Conservation (phyloP, 2,888 invertebrate genomes). For the Prenolepis imparis region DNA sequence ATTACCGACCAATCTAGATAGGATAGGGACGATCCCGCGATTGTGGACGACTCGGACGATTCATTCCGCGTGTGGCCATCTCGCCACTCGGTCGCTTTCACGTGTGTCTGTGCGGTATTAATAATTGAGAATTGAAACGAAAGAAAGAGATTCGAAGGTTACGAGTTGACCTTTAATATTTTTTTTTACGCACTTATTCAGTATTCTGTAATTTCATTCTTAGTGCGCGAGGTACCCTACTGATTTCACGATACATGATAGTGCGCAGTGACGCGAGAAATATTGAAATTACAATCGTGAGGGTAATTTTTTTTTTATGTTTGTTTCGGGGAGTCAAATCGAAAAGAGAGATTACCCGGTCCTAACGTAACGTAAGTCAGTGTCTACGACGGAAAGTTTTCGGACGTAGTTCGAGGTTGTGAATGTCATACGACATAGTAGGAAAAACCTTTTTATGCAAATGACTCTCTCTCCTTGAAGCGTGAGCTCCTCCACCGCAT, state of each 20-base stretch:
- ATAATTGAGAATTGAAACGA: neutral
- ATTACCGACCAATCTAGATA: conserved; percentile 64
- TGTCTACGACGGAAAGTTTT: neutral
- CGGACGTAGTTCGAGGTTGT: conserved; percentile 58
- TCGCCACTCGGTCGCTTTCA: conserved; percentile 57
- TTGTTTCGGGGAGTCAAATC: neutral
- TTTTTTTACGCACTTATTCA: neutral
- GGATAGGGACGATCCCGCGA: conserved; percentile 65
- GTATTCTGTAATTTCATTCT: neutral
- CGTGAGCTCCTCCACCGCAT: neutral
- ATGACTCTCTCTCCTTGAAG: neutral
- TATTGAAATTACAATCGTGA: neutral
- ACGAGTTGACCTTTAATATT: neutral
- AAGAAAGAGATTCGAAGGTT: neutral
- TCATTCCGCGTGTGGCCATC: conserved; percentile 67
- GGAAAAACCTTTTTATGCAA: neutral
- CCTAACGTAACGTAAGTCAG: neutral
- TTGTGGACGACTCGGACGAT: conserved; percentile 55
- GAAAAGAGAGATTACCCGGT: neutral
- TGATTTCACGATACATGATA: neutral
- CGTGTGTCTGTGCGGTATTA: neutral
- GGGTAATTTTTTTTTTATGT: neutral
- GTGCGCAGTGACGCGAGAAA: conserved; percentile 21
- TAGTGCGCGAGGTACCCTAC: neutral
- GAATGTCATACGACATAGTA: neutral